phyloP scores from a whole-genome alignment of 2,113 vertebrate species.

The Grantiella picta region DNA sequence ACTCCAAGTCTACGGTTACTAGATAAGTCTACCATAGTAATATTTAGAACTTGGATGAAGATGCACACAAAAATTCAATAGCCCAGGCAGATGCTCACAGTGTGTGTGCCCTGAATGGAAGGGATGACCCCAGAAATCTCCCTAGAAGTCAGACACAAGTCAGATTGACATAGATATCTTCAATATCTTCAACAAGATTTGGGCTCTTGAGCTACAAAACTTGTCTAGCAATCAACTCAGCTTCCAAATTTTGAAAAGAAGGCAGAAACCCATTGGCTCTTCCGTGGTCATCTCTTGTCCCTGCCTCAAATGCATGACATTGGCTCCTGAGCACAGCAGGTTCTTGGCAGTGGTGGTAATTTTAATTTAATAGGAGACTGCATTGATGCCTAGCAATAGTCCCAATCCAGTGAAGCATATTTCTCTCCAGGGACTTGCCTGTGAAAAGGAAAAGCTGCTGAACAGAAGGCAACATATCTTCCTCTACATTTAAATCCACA shows the following conservation, averaged over 20 bases:
- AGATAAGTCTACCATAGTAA: neutral
- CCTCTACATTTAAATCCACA: neutral
- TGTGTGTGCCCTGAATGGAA: neutral
- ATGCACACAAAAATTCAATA: neutral
- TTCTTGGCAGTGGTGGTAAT: neutral
- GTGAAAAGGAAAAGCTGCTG: neutral
- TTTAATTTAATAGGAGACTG: neutral
- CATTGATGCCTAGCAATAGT: neutral
- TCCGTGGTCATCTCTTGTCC: neutral
- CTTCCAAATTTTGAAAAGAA: neutral
- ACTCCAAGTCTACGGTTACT: neutral
- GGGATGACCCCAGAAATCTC: neutral
- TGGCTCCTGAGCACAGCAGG: neutral
- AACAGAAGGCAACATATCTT: slow-evolving; percentile 26
- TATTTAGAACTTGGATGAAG: neutral
- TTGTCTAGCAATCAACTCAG: neutral
- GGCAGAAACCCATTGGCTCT: neutral
- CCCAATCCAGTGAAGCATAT: neutral
- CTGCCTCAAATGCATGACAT: fast-evolving
- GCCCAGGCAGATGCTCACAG: neutral
- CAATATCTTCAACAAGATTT: neutral
- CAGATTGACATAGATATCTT: neutral
- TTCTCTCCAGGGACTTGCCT: neutral
- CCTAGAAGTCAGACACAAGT: neutral
- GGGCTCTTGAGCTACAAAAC: neutral